Evolutionary conservation across 2,797 vertebrate species (phyloP).

Genomic region (Schizopygopsis malacanthus): DNA sequence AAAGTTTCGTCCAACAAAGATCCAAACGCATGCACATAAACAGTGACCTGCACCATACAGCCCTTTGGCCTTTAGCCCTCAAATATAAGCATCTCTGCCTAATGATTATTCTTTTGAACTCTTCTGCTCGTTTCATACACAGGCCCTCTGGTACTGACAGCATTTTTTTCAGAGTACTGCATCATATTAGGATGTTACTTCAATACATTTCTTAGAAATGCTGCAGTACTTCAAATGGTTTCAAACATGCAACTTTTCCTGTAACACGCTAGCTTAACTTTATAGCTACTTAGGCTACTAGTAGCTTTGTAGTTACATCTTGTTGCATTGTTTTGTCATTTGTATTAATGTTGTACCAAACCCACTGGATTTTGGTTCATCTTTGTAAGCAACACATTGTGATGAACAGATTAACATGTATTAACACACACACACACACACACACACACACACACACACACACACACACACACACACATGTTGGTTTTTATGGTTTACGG

Average conservation of each 20-base stretch:
- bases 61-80: constrained; percentile 26
- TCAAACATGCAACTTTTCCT: neutral
- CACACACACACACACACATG: neutral
- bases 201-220: neutral
- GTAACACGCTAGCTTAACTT: neutral
- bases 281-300: neutral
- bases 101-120: constrained; percentile 38
- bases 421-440: too few species aligned
- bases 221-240: neutral
- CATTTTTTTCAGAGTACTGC: neutral
- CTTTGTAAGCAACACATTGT: neutral
- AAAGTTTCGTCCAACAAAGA: constrained; percentile 27
- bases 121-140: constrained; percentile 13
- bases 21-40: neutral
- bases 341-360: neutral
- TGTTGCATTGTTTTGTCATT: neutral
- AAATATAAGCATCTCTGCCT: constrained; percentile 24
- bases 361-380: neutral
- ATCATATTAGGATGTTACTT: neutral
- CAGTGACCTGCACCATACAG: neutral
- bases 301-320: neutral
- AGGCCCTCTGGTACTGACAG: neutral
- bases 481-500: too few species aligned
- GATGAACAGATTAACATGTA: neutral
- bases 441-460: neutral